These are phyloP conservation scores for Aythya fuligula DNA, from an alignment of 2,797 vertebrate genomes.

Conservation along the genomic window DNA sequence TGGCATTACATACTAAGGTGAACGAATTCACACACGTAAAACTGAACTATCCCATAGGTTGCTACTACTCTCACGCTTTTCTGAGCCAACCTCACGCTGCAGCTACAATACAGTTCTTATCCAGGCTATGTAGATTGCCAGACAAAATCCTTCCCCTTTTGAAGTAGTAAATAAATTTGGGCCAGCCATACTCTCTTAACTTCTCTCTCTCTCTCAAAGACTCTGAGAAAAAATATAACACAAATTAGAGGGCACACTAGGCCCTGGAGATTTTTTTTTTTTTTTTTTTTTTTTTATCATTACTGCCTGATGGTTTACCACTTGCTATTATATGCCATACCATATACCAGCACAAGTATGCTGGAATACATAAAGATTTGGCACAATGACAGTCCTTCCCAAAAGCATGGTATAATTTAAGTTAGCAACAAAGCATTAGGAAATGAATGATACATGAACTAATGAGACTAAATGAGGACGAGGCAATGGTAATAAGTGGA, in stretches of 20 bases:
- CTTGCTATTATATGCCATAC: neutral
- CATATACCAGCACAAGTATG: neutral
- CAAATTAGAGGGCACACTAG: neutral
- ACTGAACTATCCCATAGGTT: neutral
- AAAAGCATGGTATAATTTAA: constrained; percentile 5
- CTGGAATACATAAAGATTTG: neutral
- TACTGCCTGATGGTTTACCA: neutral
- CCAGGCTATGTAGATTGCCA: neutral
- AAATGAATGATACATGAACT: constrained; percentile 21
- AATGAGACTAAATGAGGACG: neutral
- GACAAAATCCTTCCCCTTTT: neutral
- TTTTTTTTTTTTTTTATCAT: neutral
- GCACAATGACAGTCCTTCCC: neutral
- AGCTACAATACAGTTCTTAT: neutral
- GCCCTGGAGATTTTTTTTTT: neutral
- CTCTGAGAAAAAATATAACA: neutral
- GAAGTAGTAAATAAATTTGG: neutral
- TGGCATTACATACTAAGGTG: neutral
- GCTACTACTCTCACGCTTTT: neutral
- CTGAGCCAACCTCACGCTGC: neutral
- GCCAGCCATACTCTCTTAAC: neutral
- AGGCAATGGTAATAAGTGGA: constrained; percentile 20
- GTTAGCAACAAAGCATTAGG: neutral
- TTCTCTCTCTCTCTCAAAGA: neutral
- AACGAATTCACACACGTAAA: neutral